phyloP scores from a whole-genome alignment of 2,888 invertebrate genomes.

The Isotomurus palustris region DNA sequence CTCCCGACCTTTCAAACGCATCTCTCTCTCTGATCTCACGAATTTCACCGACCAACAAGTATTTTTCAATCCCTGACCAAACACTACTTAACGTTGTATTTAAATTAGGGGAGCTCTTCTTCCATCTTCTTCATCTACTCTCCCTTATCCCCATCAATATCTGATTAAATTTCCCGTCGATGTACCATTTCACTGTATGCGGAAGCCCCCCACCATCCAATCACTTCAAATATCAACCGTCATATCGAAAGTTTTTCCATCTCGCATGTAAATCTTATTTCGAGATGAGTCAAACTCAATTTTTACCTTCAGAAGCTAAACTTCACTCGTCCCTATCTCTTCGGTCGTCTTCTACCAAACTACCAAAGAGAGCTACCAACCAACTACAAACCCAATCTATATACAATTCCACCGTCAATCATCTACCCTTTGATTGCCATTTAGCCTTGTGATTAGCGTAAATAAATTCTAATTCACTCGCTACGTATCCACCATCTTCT shows the following conservation, averaged over 20 bases:
- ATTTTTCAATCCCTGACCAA: not conserved
- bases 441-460: not conserved
- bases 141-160: not conserved
- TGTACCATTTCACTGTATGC: not conserved
- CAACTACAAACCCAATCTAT: no score
- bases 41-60: conserved; percentile 4
- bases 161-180: conserved; percentile 3
- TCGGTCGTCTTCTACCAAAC: no score
- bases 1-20: not conserved
- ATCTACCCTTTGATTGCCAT: conserved; percentile 4
- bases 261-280: not conserved
- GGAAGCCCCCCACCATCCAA: conserved; percentile 1
- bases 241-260: no score
- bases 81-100: not conserved
- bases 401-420: conserved; percentile 1
- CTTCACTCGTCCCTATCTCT: not conserved
- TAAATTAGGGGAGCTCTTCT: not conserved
- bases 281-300: conserved; percentile 3
- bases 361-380: no score
- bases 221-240: conserved; percentile 2
- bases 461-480: no score
- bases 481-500: no score
- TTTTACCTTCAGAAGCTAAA: not conserved
- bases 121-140: not conserved
- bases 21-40: conserved; percentile 2